These are phyloP conservation scores for Lucilia cuprina DNA, from an alignment of 1,140 invertebrate genomes.

Conservation along the genomic window DNA sequence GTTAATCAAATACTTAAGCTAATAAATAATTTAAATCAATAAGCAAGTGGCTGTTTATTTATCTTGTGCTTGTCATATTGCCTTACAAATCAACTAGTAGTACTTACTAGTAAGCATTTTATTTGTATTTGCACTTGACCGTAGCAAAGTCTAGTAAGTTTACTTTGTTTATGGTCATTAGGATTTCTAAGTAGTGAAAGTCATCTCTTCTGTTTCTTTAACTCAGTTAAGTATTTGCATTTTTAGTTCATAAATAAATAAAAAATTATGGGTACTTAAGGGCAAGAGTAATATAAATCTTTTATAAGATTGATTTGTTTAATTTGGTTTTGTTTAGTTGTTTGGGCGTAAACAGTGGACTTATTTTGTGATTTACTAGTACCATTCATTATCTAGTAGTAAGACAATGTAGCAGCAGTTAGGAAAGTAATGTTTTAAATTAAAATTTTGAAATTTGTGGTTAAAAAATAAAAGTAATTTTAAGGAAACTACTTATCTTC, in stretches of 20 bases:
- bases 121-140: neutral
- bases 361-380: too few species aligned
- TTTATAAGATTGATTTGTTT: neutral
- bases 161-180: neutral
- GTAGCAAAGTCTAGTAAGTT: neutral
- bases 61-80: too few species aligned
- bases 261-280: constrained; percentile 20
- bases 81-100: too few species aligned
- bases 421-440: too few species aligned
- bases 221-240: neutral
- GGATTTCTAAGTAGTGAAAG: neutral
- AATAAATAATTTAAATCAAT: neutral
- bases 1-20: neutral
- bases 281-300: neutral
- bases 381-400: too few species aligned
- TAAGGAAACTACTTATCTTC: too few species aligned
- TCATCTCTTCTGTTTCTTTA: neutral
- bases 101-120: neutral
- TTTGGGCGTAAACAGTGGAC: neutral
- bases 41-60: too few species aligned
- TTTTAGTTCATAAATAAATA: constrained; percentile 5
- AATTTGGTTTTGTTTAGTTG: neutral
- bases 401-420: too few species aligned
- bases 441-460: too few species aligned
- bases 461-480: too few species aligned